Base-by-base conservation (phyloP, 2,888 invertebrate genomes). In the Macrophya annulata region DNA sequence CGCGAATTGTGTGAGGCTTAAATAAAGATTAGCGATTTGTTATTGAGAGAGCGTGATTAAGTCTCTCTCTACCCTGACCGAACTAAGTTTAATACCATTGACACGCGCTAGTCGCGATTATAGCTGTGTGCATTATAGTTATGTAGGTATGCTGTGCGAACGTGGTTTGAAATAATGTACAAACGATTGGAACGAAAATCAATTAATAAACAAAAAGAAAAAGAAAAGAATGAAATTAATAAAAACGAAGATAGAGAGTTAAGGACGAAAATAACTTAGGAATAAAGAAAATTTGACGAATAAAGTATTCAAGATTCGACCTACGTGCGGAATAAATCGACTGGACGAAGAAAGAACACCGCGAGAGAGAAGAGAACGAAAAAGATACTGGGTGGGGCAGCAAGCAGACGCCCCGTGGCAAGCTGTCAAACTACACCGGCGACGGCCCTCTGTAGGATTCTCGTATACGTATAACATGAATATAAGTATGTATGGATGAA, bases 401-500 rank as follows among this genome's bases (percentile, higher is more conserved):
- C 90, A 91, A 90, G 91, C 90, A 90, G 92, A 93, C 92, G 91
- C 92, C 92, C 92, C 92, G 92, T 91, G 92, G 92, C 92, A 92
- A 92, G 91, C 92, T 92, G 92, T 92, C 92, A 92, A 92, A 92
- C 92, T 92, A 92, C 91, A 90, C 91, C 90, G 91, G 92, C 90
- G 90, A 62, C 17, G 45, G 84, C 89, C 87, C 51, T 77, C 84
- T 90, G 87, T 74, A 43, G n/a, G 3, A 74, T 55, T 25, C 37
- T 21, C n/a, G 45, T 45, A 74, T 71, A 4, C n/a, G 9, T 65
- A 31, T 37, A 68, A 37, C 25, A 76, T 76, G 10, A 15, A 76
- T 76, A 51, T 45, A 10, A 25, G 17, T 76, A 43, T 31, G 51
- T 76, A 37, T n/a, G 62, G 9, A 25, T 25, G 4, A 12, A 62